Evolutionary conservation across 23 tunicate species (phyloP).

Genomic region (Phallusia fumigata): DNA sequence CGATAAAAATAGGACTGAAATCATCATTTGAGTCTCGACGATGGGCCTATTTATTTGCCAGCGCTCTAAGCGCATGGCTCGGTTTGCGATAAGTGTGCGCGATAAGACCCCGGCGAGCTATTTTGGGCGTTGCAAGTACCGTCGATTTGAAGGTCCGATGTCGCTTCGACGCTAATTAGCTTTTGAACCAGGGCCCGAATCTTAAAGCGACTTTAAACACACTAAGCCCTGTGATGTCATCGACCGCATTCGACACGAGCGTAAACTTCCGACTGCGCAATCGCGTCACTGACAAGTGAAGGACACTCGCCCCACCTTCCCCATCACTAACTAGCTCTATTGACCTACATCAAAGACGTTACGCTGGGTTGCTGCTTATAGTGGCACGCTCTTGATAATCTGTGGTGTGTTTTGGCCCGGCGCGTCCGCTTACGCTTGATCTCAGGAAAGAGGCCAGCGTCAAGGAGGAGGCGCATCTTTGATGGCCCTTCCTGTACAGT

Average conservation of each 20-base stretch:
- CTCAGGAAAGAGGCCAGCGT: neutral
- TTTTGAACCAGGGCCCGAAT: neutral
- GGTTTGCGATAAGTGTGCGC: constrained; percentile 11
- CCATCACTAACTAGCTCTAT: neutral
- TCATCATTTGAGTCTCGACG: neutral
- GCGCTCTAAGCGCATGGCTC: neutral
- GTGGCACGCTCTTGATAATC: neutral
- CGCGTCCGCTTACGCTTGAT: neutral
- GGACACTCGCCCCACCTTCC: neutral
- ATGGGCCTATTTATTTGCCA: constrained; percentile 7
- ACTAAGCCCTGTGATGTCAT: constrained; percentile 1
- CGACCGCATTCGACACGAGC: neutral
- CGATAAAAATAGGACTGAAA: constrained; percentile 5
- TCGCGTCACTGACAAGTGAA: constrained; percentile 8
- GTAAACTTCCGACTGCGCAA: constrained; percentile 11
- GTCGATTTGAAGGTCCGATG: constrained; percentile 11
- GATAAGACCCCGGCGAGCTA: constrained; percentile 8
- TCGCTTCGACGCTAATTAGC: constrained; percentile 5
- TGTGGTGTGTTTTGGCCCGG: constrained; percentile 10
- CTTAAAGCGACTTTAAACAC: neutral
- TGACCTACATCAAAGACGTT: constrained; percentile 2
- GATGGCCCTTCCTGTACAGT: neutral
- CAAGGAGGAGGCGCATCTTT: neutral
- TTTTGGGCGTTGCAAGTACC: constrained; percentile 8
- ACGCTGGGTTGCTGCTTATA: neutral